phyloP scores from a whole-genome alignment of 2,888 invertebrate species.

The Mactromeris polynyma region DNA sequence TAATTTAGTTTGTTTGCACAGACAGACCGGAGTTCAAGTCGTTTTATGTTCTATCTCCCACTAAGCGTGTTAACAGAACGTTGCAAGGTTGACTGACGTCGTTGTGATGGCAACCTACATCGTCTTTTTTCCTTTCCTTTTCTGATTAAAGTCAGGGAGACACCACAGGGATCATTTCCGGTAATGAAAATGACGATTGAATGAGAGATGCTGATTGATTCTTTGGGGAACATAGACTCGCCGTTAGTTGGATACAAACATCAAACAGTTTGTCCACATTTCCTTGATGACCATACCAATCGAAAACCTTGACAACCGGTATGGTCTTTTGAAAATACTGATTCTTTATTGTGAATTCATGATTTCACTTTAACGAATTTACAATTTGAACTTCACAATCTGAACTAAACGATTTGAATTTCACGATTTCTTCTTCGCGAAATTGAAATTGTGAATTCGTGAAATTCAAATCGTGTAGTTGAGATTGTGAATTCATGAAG shows the following conservation, averaged over 20 bases:
- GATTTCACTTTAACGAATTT: no score
- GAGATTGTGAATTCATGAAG: no score
- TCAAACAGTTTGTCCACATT: background rate
- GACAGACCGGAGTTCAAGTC: background rate
- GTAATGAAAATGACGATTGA: background rate
- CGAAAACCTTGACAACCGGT: no score
- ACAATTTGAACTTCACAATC: no score
- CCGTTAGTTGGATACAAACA: background rate
- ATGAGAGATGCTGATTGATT: background rate
- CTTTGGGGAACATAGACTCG: background rate
- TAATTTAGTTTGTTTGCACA: conserved; percentile 24
- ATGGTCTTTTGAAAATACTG: no score
- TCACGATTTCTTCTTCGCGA: no score
- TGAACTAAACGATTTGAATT: no score
- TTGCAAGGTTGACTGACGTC: background rate
- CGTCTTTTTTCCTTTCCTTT: background rate
- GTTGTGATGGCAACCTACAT: background rate
- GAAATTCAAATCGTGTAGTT: no score
- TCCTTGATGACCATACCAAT: background rate
- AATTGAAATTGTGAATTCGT: no score
- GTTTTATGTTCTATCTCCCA: conserved; percentile 23
- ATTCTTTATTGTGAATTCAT: no score
- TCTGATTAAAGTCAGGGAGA: background rate
- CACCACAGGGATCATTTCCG: background rate
- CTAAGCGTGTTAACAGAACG: conserved; percentile 25